Evolutionary conservation across 2,888 invertebrate genomes (phyloP).

Genomic region (Brachynemurus nebulosus): DNA sequence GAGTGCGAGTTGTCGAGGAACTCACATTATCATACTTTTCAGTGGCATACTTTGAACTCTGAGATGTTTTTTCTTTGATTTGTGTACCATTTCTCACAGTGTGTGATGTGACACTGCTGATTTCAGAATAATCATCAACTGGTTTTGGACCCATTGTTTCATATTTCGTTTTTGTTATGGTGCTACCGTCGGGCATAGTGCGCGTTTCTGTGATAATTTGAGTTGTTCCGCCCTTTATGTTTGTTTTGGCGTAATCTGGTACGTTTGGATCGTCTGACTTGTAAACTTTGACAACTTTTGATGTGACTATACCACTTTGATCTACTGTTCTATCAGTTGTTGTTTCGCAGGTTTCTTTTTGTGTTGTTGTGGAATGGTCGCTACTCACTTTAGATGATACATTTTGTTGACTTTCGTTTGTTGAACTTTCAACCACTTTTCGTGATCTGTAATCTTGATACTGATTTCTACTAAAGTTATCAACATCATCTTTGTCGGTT

Average conservation of each 20-base stretch:
- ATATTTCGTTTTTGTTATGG: conserved; percentile 51
- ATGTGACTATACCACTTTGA: not conserved
- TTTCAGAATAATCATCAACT: not conserved
- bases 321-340: not conserved
- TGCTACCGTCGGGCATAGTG: conserved; percentile 49
- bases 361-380: no score
- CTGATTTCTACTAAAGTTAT: not conserved
- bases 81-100: not conserved
- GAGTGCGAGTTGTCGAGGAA: not conserved
- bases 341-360: not conserved
- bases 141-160: conserved; percentile 33
- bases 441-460: not conserved
- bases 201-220: conserved; percentile 52
- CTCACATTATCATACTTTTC: not conserved
- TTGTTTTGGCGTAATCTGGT: conserved; percentile 25
- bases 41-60: conserved; percentile 3
- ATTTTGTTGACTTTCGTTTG: not conserved
- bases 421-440: not conserved
- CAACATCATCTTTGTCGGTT: not conserved
- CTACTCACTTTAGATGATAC: no score
- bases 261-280: conserved; percentile 13
- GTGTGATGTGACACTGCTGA: conserved; percentile 3
- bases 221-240: conserved; percentile 42
- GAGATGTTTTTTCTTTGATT: conserved; percentile 5
- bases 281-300: conserved; percentile 7